Evolutionary conservation across 2,797 vertebrate species (phyloP).

Genomic region (Ciconia nigra): DNA sequence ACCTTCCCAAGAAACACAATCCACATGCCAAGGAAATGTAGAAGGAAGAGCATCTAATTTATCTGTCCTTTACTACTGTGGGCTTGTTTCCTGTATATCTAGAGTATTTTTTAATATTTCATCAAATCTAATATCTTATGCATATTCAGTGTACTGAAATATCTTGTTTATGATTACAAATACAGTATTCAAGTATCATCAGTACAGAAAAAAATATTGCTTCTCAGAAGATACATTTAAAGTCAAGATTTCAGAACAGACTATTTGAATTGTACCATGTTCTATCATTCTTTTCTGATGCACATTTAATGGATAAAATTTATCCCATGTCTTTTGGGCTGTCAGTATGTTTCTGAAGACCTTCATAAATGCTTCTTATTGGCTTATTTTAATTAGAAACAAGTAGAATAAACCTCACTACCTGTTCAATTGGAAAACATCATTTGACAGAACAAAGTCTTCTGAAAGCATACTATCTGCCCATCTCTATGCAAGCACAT

Average conservation of each 20-base stretch:
- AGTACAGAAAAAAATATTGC: neutral
- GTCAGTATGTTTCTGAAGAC: neutral
- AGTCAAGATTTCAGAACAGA: neutral
- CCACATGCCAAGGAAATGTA: neutral
- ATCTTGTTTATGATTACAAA: neutral
- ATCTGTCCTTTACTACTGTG: neutral
- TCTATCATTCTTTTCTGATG: neutral
- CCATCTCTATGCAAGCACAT: neutral
- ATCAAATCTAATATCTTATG: neutral
- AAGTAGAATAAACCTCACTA: neutral
- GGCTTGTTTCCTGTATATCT: neutral
- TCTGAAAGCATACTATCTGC: neutral
- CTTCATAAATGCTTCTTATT: neutral
- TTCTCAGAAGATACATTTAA: neutral
- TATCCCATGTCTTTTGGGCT: neutral
- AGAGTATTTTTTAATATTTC: neutral
- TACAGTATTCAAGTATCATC: neutral
- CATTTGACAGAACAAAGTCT: conserved; percentile 2
- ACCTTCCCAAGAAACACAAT: neutral
- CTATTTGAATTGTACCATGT: neutral
- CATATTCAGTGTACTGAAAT: neutral
- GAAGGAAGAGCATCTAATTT: neutral
- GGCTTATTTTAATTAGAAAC: neutral
- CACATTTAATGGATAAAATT: neutral
- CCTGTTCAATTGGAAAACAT: neutral